Evolutionary conservation across 2,797 vertebrate genomes (phyloP).

Genomic region (Philypnodon macrostomus): DNA sequence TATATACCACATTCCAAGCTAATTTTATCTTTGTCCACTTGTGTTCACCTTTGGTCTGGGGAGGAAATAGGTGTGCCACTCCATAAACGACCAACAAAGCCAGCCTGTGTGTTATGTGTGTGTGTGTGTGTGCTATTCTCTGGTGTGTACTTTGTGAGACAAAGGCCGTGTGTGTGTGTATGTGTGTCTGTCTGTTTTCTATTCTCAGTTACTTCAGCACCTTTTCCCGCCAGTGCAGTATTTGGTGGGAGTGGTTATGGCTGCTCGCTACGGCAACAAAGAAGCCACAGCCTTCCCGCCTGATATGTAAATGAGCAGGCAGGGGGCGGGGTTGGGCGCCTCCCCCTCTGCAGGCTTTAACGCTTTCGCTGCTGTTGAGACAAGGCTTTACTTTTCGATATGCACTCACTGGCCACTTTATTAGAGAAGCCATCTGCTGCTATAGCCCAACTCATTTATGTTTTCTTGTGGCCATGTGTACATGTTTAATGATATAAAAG

Average conservation of each 20-base stretch:
- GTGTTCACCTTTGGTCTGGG: slow-evolving; percentile 45
- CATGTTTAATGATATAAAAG: no score
- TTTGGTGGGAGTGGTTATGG: slow-evolving; percentile 65
- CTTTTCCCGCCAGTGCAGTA: slow-evolving; percentile 79
- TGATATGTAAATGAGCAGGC: slow-evolving; percentile 49
- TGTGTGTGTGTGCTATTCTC: slow-evolving; percentile 22
- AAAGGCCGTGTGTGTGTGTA: slow-evolving; percentile 35
- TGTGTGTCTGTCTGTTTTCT: slow-evolving; percentile 26
- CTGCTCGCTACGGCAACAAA: slow-evolving; percentile 56
- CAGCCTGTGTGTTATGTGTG: slow-evolving; percentile 2
- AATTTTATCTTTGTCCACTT: slow-evolving; percentile 24
- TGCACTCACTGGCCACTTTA: no score
- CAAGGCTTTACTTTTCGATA: no score
- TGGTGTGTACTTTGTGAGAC: slow-evolving; percentile 36
- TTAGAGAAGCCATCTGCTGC: no score
- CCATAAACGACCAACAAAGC: slow-evolving; percentile 32
- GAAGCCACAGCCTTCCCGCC: slow-evolving; percentile 62
- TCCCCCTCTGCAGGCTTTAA: slow-evolving; percentile 60
- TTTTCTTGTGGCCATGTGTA: no score
- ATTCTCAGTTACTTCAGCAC: slow-evolving; percentile 49
- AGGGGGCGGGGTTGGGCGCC: slow-evolving; percentile 37
- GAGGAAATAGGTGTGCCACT: slow-evolving; percentile 48
- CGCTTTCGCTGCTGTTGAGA: slow-evolving; percentile 52
- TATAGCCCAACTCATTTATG: no score
- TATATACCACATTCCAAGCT: not conserved